phyloP scores from a whole-genome alignment of 2,888 invertebrate species.

The Eudemis profundana region DNA sequence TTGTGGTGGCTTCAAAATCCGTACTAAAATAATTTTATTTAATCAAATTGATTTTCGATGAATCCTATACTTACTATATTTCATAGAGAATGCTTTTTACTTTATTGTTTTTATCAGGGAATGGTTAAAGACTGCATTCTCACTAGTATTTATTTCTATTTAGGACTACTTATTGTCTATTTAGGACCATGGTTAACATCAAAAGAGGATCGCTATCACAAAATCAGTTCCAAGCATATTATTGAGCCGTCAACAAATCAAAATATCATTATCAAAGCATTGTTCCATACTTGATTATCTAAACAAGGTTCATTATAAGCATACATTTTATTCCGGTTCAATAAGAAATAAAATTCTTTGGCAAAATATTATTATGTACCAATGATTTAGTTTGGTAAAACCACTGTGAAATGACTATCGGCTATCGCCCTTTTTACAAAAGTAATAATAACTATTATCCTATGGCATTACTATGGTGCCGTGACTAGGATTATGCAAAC shows the following conservation, averaged over 20 bases:
- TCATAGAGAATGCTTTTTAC: too few species aligned
- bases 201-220: constrained; percentile 17
- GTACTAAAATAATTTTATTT: too few species aligned
- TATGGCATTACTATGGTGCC: not conserved
- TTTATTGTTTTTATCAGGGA: not conserved
- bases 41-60: too few species aligned
- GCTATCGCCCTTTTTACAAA: not conserved
- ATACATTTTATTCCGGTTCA: not conserved
- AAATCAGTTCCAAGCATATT: constrained; percentile 47
- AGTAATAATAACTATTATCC: not conserved
- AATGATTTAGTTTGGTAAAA: not conserved
- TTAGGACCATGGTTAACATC: constrained; percentile 15
- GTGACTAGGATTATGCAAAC: not conserved
- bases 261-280: constrained; percentile 63
- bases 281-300: constrained; percentile 57
- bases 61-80: too few species aligned
- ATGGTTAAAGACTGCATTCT: constrained; percentile 2
- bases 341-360: constrained; percentile 11
- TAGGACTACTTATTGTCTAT: constrained; percentile 22
- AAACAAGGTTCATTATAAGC: constrained; percentile 44
- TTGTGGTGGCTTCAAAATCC: too few species aligned
- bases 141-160: constrained; percentile 16
- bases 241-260: constrained; percentile 71
- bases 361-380: not conserved
- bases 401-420: not conserved